Evolutionary conservation across 2,888 invertebrate genomes (phyloP).

Genomic region (Julus scandinavius): DNA sequence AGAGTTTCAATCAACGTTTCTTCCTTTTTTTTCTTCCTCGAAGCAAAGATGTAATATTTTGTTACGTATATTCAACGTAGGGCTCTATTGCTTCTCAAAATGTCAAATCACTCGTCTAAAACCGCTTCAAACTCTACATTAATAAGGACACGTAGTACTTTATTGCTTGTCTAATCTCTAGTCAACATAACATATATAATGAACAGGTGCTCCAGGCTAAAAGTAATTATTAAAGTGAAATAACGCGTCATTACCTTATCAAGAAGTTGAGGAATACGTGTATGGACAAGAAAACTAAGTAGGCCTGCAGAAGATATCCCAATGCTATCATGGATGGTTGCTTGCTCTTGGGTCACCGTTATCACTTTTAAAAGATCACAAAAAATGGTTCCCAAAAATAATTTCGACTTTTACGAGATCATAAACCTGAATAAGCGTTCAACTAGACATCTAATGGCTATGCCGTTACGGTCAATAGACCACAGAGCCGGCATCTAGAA

Average conservation of each 20-base stretch:
- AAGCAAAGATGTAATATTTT: slow-evolving; percentile 23
- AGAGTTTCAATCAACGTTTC: background rate
- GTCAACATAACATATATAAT: background rate
- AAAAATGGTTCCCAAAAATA: no score
- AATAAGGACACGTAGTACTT: background rate
- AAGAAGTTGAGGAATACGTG: background rate
- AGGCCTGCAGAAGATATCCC: no score
- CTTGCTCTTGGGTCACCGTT: no score
- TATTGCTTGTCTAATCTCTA: background rate
- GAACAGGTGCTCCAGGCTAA: background rate
- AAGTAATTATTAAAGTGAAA: background rate
- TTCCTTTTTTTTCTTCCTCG: background rate
- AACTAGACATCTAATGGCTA: no score
- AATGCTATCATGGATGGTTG: no score
- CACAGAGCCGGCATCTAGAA: no score
- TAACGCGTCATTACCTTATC: background rate
- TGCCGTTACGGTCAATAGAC: no score
- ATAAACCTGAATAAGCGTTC: no score
- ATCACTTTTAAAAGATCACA: no score
- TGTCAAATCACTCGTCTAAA: background rate
- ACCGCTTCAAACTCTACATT: background rate
- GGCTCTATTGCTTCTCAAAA: background rate
- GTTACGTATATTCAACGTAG: background rate
- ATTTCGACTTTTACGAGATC: no score
- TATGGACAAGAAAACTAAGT: no score